Evolutionary conservation across 2,888 invertebrate species (phyloP), one percentile per base, ranked within the genome.

Genomic region (Philopedon plagiatum): DNA sequence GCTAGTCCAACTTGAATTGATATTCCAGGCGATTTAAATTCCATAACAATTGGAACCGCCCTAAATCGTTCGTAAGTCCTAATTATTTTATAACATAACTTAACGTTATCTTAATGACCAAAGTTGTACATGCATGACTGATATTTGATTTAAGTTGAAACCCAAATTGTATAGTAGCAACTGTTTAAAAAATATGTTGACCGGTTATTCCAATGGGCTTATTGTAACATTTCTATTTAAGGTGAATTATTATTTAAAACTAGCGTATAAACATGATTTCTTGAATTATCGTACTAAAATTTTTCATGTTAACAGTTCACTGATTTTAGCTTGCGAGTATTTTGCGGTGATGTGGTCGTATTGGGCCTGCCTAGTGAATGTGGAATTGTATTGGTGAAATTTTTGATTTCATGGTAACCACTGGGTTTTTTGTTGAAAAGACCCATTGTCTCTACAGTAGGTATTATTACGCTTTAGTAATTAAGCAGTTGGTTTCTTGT

Each of bases 101-200:
- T 26, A 7, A 26, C 34, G 34, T 34, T 65, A 32, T 46, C n/a
- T 65, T 32, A 26, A 32, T n/a, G 2, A 32, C 41, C 8, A 62
- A 62, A 62, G 46, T 32, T 32, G 18, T 26, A 29, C 60, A 26
- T 34, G 62, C 62, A 34, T 49, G 46, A 34, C 21, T 62, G 46
- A 60, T 60, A n/a, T 9, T 21, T 21, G 15, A 39, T 21, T 19
- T 39, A 21, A 39, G 39, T 23, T 37, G 37, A 37, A 37, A 4
- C 7, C 23, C 21, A 57, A 57, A 57, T 57, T 13, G 18, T 57
- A 37, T 39, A 37, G 15, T n/a, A 37, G 21, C 23, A 21, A n/a
- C 21, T 13, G 37, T 21, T n/a, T 15, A 37, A 57, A 57, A 39
- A 23, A 23, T 21, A 15, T 21, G 21, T 34, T 21, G n/a, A 21